These are phyloP conservation scores for Hirtodrosophila trivittata DNA, from an alignment of 2,888 invertebrate species.

Conservation along the genomic window DNA sequence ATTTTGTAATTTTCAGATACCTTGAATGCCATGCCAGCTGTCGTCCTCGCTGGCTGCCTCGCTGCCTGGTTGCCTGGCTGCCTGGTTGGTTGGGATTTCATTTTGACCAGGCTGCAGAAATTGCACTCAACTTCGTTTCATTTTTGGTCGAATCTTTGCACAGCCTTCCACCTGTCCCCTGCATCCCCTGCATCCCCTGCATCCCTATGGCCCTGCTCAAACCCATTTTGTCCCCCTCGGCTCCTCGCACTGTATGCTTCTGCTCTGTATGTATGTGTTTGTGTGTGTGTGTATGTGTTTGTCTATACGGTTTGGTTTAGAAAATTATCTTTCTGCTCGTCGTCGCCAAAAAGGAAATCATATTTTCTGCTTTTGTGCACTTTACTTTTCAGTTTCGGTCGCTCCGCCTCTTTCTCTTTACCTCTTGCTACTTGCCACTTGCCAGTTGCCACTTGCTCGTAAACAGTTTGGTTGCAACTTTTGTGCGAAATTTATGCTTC, in stretches of 20 bases:
- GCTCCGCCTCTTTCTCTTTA: slow-evolving; percentile 19
- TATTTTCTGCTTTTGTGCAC: slow-evolving; percentile 82
- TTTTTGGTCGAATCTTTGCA: slow-evolving; percentile 44
- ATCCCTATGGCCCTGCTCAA: background rate
- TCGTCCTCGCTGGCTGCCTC: slow-evolving; percentile 40
- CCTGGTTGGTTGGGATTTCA: slow-evolving; percentile 40
- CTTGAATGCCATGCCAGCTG: slow-evolving; percentile 64
- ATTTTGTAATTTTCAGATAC: slow-evolving; percentile 76
- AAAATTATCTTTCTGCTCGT: slow-evolving; percentile 82
- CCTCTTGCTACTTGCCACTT: background rate
- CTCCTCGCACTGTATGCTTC: slow-evolving; percentile 13
- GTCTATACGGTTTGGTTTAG: slow-evolving; percentile 63
- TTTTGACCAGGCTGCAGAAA: slow-evolving; percentile 76
- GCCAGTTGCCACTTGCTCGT: slow-evolving; percentile 56
- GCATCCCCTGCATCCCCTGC: background rate
- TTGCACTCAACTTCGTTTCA: slow-evolving; percentile 68
- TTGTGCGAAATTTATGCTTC: slow-evolving; percentile 79
- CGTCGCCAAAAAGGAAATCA: slow-evolving; percentile 82
- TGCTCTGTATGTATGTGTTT: slow-evolving; percentile 11
- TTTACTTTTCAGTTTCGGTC: slow-evolving; percentile 75
- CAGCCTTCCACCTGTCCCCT: slow-evolving; percentile 9
- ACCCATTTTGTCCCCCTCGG: background rate
- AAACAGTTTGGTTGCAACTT: slow-evolving; percentile 80
- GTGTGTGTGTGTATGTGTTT: slow-evolving; percentile 23
- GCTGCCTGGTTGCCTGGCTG: background rate